Percentiles rank a stretch among this genome's conserved stretches.
phyloP scores from a whole-genome alignment of 1,140 invertebrate species.

The Apolygus lucorum region DNA sequence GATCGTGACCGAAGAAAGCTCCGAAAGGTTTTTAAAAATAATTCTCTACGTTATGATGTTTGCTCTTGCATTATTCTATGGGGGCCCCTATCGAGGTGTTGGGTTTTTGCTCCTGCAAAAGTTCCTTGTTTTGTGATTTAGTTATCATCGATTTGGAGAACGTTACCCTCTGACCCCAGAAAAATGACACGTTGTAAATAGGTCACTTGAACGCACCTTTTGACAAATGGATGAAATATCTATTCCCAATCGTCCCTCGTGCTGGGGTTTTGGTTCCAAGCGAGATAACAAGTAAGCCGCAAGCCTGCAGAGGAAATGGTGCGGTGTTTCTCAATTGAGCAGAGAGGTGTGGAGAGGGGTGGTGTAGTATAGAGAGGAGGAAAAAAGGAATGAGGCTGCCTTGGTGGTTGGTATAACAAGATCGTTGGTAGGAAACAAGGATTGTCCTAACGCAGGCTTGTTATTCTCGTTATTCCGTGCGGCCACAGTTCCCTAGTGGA shows the following conservation, averaged over 20 bases:
- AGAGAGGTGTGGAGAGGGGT: too few relatives aligned
- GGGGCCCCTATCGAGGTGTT: too few relatives aligned
- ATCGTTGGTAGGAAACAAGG: neutral
- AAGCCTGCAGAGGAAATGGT: neutral
- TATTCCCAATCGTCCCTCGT: neutral
- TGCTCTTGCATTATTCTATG: too few relatives aligned
- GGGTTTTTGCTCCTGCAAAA: too few relatives aligned
- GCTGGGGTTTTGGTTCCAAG: neutral
- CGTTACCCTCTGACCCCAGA: too few relatives aligned
- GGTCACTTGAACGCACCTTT: neutral
- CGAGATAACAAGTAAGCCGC: neutral
- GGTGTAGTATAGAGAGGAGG: neutral
- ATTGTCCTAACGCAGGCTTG: neutral
- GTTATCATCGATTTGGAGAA: too few relatives aligned
- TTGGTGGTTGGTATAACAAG: neutral
- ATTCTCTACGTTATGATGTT: too few relatives aligned
- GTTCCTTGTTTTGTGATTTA: too few relatives aligned
- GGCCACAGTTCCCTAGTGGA: too few relatives aligned
- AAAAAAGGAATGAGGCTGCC: neutral
- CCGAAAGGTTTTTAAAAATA: too few relatives aligned
- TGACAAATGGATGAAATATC: neutral
- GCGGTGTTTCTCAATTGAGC: neutral
- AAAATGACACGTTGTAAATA: too few relatives aligned
- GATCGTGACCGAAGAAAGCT: too few relatives aligned
- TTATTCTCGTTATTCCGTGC: neutral